A percentile compares a stretch with the other conserved stretches of the same genome.
Conservation (phyloP, 2,113 vertebrate species). For the Poeciliopsis occidentalis region DNA sequence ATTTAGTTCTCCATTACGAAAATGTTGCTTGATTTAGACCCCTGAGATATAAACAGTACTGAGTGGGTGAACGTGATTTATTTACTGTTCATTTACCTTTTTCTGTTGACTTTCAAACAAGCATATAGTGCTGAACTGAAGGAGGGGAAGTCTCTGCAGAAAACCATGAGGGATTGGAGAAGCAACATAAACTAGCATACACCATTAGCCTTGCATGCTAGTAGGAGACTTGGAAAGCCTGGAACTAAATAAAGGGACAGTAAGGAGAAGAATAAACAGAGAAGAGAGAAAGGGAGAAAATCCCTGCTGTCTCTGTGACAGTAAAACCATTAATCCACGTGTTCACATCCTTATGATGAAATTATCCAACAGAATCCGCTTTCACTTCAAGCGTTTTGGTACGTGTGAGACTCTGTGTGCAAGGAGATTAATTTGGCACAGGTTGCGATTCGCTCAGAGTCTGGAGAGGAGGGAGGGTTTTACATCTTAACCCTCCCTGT, state of each 20-base stretch:
- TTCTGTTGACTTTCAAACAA: too few species aligned
- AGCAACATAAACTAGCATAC: background rate
- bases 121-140: too few species aligned
- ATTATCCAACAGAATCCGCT: constrained; percentile 55
- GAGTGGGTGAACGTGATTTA: too few species aligned
- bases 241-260: constrained; percentile 10
- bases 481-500: constrained; percentile 40
- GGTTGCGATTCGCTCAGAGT: constrained; percentile 12
- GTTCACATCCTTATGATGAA: constrained; percentile 63
- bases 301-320: constrained; percentile 50
- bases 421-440: constrained; percentile 53
- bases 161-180: too few species aligned
- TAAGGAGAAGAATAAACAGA: background rate
- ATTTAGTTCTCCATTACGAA: too few species aligned
- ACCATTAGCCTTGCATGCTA: background rate
- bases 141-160: too few species aligned
- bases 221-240: background rate
- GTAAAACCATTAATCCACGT: constrained; percentile 65
- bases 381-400: background rate
- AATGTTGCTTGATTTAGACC: too few species aligned
- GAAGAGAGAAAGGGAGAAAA: constrained; percentile 28
- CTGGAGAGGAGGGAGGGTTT: constrained; percentile 32
- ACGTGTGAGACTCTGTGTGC: constrained; percentile 9
- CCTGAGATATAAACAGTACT: too few species aligned
- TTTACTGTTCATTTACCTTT: too few species aligned